phyloP scores from a whole-genome alignment of 2,888 invertebrate genomes.

The Lutraria lutraria region DNA sequence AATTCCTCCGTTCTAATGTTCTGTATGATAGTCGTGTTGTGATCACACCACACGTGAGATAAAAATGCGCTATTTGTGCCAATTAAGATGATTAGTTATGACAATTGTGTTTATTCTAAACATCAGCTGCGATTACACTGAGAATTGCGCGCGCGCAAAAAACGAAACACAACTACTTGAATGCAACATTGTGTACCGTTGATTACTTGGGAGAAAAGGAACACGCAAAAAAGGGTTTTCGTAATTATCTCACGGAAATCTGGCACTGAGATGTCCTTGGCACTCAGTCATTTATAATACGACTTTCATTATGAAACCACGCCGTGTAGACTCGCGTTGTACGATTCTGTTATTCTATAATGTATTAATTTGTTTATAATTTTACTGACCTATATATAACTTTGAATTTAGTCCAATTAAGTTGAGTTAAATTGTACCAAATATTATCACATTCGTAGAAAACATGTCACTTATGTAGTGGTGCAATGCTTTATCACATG shows the following conservation, averaged over 20 bases:
- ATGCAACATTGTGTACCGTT: not conserved
- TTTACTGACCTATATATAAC: too few species aligned
- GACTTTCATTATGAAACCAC: too few species aligned
- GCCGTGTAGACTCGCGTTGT: too few species aligned
- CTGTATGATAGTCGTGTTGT: not conserved
- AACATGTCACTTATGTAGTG: too few species aligned
- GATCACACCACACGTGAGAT: not conserved
- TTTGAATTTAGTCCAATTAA: too few species aligned
- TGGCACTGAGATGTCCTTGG: not conserved
- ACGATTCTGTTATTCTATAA: too few species aligned
- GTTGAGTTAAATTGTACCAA: too few species aligned
- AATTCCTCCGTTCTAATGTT: not conserved
- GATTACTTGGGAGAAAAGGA: not conserved
- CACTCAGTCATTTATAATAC: not conserved
- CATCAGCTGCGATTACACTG: not conserved
- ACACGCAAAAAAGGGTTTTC: not conserved
- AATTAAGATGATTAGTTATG: not conserved
- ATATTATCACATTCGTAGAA: too few species aligned
- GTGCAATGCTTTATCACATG: too few species aligned
- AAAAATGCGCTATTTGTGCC: not conserved
- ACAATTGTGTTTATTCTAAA: not conserved
- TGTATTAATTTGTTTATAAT: too few species aligned
- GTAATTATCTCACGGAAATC: not conserved
- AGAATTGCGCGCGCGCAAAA: not conserved
- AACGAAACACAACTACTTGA: not conserved